Evolutionary conservation across 1,140 invertebrate genomes (phyloP).

Genomic region (Lysiphlebus fabarum): DNA sequence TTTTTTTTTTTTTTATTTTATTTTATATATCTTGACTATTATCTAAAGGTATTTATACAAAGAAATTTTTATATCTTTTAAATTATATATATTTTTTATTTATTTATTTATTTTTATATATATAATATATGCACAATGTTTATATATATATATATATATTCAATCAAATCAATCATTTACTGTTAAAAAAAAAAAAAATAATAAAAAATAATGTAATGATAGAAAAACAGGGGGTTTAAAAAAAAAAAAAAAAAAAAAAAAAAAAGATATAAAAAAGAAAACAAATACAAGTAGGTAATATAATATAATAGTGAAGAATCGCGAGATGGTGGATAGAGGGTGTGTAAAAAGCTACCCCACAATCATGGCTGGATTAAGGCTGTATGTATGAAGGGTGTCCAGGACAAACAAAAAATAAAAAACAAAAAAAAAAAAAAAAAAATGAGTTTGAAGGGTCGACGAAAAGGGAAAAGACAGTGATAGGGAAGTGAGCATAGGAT

Average conservation of each 20-base stretch:
- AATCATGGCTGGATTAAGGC: conserved; percentile 50
- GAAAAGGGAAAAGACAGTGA: conserved; percentile 33
- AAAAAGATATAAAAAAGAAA: conserved; percentile 6
- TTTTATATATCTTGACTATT: not conserved
- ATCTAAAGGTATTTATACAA: too few relatives aligned
- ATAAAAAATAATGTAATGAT: conserved; percentile 7
- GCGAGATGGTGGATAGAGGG: conserved; percentile 17
- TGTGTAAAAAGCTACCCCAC: conserved; percentile 23
- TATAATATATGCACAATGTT: too few relatives aligned
- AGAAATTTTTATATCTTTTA: too few relatives aligned
- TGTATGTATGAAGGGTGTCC: conserved; percentile 39
- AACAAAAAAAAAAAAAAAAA: conserved; percentile 22
- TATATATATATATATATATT: too few relatives aligned
- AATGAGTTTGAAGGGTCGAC: conserved; percentile 22
- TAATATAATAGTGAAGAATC: conserved; percentile 28
- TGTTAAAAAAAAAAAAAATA: too few relatives aligned
- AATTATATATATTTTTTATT: too few relatives aligned
- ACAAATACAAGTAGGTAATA: conserved; percentile 22
- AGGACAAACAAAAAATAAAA: too few relatives aligned
- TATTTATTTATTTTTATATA: too few relatives aligned
- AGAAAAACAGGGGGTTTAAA: conserved; percentile 39
- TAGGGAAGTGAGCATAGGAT: conserved; percentile 20
- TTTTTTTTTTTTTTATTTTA: conserved; percentile 13
- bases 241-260: conserved; percentile 6
- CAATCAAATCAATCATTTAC: too few relatives aligned